These are phyloP conservation scores for Apodemia zela DNA, from an alignment of 2,888 invertebrate species.

Conservation along the genomic window DNA sequence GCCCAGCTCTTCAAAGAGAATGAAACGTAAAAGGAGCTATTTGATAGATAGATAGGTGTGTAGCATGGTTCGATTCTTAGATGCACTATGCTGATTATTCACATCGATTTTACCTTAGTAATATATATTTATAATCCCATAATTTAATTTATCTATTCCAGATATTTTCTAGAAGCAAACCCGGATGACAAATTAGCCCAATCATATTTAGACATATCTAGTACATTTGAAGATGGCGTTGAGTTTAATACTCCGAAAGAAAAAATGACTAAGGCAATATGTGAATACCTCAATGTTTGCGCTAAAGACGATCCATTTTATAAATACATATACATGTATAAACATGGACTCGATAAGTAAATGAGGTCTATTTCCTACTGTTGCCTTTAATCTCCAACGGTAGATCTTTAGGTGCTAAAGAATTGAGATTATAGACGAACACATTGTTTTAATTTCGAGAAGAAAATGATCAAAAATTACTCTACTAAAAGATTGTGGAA, in stretches of 20 bases:
- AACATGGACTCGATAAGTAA: conserved; percentile 28
- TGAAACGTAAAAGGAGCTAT: no score
- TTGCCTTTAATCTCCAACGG: not conserved
- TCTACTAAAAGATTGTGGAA: not conserved
- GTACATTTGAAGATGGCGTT: conserved; percentile 41
- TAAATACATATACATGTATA: conserved; percentile 52
- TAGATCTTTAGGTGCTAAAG: not conserved
- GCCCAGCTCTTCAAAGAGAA: no score
- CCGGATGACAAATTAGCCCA: conserved; percentile 43
- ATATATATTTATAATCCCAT: no score
- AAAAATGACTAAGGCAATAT: conserved; percentile 45
- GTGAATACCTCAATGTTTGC: conserved; percentile 39
- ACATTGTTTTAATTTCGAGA: not conserved
- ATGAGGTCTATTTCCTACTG: not conserved
- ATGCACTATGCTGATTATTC: no score
- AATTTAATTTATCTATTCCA: conserved; percentile 33
- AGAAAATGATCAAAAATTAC: not conserved
- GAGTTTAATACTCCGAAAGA: conserved; percentile 47
- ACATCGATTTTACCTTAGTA: no score
- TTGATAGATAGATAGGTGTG: no score
- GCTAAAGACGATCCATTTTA: conserved; percentile 39
- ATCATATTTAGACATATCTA: conserved; percentile 43
- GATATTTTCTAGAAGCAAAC: conserved; percentile 45
- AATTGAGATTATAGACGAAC: not conserved
- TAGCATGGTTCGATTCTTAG: no score